Percentiles rank a stretch among this genome's conserved stretches.
Conservation (phyloP, 2,888 invertebrate genomes). For the Synanthedon vespiformis region DNA sequence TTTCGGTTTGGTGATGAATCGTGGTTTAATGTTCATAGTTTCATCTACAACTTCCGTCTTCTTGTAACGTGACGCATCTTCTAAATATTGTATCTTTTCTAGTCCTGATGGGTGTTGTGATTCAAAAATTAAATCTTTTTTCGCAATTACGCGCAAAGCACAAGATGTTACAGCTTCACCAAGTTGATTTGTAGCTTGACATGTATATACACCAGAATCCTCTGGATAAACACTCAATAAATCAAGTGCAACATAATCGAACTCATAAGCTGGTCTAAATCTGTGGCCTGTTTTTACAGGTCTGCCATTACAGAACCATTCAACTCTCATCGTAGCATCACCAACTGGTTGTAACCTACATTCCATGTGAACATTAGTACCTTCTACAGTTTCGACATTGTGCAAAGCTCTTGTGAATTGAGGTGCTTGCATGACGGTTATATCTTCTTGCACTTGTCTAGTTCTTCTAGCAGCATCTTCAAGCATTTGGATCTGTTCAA, state of each 20-base stretch:
- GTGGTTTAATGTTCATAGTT: conserved; percentile 83
- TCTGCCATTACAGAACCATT: conserved; percentile 96
- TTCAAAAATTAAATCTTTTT: conserved; percentile 88
- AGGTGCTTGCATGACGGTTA: conserved; percentile 86
- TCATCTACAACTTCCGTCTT: conserved; percentile 86
- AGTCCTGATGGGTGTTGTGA: conserved; percentile 92
- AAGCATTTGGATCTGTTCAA: conserved; percentile 91
- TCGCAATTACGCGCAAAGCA: conserved; percentile 88
- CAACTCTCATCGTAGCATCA: conserved; percentile 91
- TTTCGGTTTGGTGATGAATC: conserved; percentile 89
- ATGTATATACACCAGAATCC: conserved; percentile 96
- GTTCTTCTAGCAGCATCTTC: conserved; percentile 83
- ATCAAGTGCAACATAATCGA: conserved; percentile 97
- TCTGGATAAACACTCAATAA: conserved; percentile 96
- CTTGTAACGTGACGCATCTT: conserved; percentile 88
- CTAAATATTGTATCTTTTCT: conserved; percentile 91
- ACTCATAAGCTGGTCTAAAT: conserved; percentile 96
- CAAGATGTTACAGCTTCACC: conserved; percentile 96
- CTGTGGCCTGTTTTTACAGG: conserved; percentile 93
- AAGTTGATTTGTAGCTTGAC: conserved; percentile 92
- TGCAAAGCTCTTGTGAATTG: conserved; percentile 89
- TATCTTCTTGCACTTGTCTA: conserved; percentile 81
- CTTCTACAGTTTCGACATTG: conserved; percentile 90
- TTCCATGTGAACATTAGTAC: conserved; percentile 92
- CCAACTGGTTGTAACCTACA: conserved; percentile 91